Conservation (phyloP, 37 sponge, comb jelly and placozoan species). For the Ianthella basta region DNA sequence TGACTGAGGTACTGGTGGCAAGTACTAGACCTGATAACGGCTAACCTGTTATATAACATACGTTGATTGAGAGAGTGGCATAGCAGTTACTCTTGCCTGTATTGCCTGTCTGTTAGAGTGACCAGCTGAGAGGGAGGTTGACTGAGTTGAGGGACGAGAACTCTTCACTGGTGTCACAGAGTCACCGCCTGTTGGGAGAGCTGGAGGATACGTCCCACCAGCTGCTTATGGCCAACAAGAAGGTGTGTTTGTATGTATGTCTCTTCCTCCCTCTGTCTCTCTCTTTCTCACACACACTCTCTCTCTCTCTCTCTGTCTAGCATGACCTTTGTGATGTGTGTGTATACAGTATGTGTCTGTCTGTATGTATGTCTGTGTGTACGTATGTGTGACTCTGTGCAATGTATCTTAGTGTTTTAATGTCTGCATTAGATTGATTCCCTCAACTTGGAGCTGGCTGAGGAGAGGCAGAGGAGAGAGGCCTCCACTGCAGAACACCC, state of each 20-base stretch:
- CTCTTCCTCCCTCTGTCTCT: no score
- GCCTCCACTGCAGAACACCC: no score
- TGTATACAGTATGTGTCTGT: constrained; percentile 10
- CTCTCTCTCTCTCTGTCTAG: no score
- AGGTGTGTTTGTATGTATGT: constrained; percentile 24
- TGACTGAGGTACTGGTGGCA: no score
- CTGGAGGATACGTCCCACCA: constrained; percentile 57
- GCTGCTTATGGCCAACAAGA: constrained; percentile 33
- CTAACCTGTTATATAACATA: no score
- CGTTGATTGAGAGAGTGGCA: no score
- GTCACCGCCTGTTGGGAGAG: constrained; percentile 47
- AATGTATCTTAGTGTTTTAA: not conserved
- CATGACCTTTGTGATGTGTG: constrained; percentile 26
- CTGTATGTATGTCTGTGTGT: not conserved
- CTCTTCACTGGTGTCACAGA: constrained; percentile 52
- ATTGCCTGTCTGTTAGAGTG: not conserved
- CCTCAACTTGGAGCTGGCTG: no score
- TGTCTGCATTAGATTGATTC: no score
- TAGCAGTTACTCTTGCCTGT: no score
- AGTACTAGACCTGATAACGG: no score
- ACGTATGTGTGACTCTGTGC: constrained; percentile 7
- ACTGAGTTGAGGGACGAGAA: constrained; percentile 45
- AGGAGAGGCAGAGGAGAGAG: no score
- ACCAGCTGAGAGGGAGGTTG: constrained; percentile 12
- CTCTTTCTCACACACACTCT: no score